Evolutionary conservation across 2,113 vertebrate species (phyloP).

Genomic region (Peromyscus leucopus): DNA sequence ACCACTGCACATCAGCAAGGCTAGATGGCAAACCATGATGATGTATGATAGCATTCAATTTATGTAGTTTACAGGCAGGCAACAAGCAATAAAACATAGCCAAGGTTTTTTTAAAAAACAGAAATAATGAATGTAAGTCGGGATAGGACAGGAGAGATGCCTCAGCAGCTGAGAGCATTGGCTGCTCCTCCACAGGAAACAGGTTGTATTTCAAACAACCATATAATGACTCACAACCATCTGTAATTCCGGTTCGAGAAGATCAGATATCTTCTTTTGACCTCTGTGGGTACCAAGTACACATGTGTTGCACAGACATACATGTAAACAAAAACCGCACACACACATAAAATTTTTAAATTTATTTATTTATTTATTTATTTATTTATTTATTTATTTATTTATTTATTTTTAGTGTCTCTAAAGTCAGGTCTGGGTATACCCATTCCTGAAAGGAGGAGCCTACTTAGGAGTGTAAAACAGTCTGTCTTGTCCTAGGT

Average conservation of each 20-base stretch:
- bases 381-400: background rate
- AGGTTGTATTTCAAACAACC: background rate
- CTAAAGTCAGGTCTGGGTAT: background rate
- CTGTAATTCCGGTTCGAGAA: background rate
- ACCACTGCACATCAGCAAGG: background rate
- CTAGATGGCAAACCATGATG: background rate
- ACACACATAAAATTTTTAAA: background rate
- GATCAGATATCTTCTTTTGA: background rate
- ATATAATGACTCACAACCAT: background rate
- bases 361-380: background rate
- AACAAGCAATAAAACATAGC: slow-evolving; percentile 29
- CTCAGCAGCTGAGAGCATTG: too few species aligned
- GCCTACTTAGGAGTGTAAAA: background rate
- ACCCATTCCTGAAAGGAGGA: background rate
- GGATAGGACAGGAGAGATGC: background rate
- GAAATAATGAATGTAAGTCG: background rate
- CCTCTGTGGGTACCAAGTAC: background rate
- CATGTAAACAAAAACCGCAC: background rate
- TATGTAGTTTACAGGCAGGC: background rate
- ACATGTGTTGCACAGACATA: background rate
- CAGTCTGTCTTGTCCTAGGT: background rate
- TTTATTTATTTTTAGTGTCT: background rate
- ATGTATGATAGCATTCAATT: background rate
- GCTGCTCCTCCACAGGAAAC: background rate
- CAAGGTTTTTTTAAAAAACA: slow-evolving; percentile 1